phyloP scores from a whole-genome alignment of 2,797 vertebrate genomes.

The Alectoris magna region DNA sequence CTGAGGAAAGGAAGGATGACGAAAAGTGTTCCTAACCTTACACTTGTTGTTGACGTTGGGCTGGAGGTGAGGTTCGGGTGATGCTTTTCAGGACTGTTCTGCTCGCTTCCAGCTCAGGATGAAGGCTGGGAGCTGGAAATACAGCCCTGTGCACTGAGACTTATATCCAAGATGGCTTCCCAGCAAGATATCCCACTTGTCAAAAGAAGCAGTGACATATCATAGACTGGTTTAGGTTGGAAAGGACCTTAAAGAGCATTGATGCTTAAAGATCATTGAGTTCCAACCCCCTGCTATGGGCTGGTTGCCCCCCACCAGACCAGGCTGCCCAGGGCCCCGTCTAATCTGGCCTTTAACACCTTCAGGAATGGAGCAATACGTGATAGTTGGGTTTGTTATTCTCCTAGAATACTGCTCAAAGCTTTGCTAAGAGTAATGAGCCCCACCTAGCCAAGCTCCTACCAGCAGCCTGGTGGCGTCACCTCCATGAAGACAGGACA shows the following conservation, averaged over 20 bases:
- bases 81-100: accelerated
- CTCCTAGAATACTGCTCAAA: neutral
- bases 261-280: too few relatives aligned
- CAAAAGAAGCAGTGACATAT: neutral
- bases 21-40: neutral
- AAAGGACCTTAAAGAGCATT: too few relatives aligned
- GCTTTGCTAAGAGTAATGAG: neutral
- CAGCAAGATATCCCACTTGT: neutral
- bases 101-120: neutral
- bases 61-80: neutral
- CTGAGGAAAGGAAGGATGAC: constrained; percentile 55
- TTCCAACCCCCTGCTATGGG: too few relatives aligned
- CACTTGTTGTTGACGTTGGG: too few relatives aligned
- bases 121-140: neutral
- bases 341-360: too few relatives aligned
- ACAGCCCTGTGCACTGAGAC: accelerated
- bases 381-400: too few relatives aligned
- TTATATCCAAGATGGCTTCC: accelerated
- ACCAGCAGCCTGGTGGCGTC: neutral
- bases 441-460: accelerated
- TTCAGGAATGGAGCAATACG: too few relatives aligned
- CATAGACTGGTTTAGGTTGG: too few relatives aligned
- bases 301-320: too few relatives aligned
- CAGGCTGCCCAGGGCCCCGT: too few relatives aligned
- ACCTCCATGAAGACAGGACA: neutral